phyloP scores from a whole-genome alignment of 2,888 invertebrate genomes.

The Ormyrus thymus region DNA sequence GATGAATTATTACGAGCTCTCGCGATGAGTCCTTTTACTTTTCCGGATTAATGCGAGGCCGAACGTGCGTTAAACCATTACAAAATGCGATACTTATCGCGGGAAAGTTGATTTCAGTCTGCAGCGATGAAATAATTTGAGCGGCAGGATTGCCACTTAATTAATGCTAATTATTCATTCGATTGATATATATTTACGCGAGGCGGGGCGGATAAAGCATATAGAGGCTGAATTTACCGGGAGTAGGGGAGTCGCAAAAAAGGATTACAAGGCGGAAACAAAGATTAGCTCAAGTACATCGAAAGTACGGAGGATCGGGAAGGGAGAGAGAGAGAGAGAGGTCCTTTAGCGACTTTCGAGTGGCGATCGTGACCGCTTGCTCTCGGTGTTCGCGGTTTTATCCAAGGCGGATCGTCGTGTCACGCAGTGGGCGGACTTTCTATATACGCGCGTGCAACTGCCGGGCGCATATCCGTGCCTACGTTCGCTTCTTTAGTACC shows the following conservation, averaged over 20 bases:
- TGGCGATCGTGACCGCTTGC: conserved; percentile 44
- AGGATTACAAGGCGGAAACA: conserved; percentile 9
- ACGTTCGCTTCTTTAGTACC: conserved; percentile 2
- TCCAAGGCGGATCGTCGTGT: conserved; percentile 61
- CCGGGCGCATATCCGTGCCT: background rate
- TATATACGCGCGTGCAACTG: conserved; percentile 57
- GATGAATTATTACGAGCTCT: background rate
- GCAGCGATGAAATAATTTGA: no score
- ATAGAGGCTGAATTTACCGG: no score
- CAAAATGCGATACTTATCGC: no score
- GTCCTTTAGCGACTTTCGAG: conserved; percentile 16
- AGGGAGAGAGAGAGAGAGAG: conserved; percentile 3
- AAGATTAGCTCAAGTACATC: background rate
- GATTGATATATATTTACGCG: no score
- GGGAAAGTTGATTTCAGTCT: no score
- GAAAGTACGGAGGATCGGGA: background rate
- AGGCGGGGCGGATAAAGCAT: no score
- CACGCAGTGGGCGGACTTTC: conserved; percentile 70
- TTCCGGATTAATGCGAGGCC: no score
- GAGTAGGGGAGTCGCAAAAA: no score
- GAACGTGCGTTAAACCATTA: no score
- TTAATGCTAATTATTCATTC: no score
- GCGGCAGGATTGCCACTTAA: no score
- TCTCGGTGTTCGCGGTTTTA: conserved; percentile 47
- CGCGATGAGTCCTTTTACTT: no score